phyloP scores from a whole-genome alignment of 2,888 invertebrate genomes.

The Ophion obscuratus region DNA sequence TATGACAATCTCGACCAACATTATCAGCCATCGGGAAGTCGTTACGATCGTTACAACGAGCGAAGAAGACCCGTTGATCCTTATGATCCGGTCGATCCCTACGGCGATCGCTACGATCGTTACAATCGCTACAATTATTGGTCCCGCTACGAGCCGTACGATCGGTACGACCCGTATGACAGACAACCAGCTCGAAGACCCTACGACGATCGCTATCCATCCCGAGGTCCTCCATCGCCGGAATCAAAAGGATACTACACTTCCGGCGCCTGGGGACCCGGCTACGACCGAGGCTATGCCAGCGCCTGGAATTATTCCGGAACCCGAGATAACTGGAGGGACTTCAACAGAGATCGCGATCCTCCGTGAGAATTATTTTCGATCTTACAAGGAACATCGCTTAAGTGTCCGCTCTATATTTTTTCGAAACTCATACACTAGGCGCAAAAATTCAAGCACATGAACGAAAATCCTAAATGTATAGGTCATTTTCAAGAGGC shows the following conservation, averaged over 20 bases:
- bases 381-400: not conserved
- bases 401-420: too few relatives aligned
- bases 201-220: constrained; percentile 73
- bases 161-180: constrained; percentile 70
- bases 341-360: constrained; percentile 76
- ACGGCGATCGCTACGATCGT: constrained; percentile 74
- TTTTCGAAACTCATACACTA: too few relatives aligned
- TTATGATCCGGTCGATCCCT: constrained; percentile 70
- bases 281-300: constrained; percentile 76
- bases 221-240: constrained; percentile 62
- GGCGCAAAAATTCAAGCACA: too few relatives aligned
- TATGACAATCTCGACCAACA: constrained; percentile 78
- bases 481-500: too few relatives aligned
- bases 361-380: constrained; percentile 63
- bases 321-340: constrained; percentile 75
- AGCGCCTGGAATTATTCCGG: constrained; percentile 78
- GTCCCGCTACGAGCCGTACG: constrained; percentile 72
- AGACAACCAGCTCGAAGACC: constrained; percentile 71
- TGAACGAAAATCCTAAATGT: too few relatives aligned
- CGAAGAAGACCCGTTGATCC: constrained; percentile 67
- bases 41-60: constrained; percentile 73
- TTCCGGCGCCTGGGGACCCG: constrained; percentile 73
- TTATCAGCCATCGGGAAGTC: constrained; percentile 71
- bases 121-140: constrained; percentile 72
- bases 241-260: constrained; percentile 75